Percentiles rank a stretch among this genome's conserved stretches.
These are phyloP conservation scores for Corbicula japonica DNA, from an alignment of 2,888 invertebrate genomes.

Conservation along the genomic window DNA sequence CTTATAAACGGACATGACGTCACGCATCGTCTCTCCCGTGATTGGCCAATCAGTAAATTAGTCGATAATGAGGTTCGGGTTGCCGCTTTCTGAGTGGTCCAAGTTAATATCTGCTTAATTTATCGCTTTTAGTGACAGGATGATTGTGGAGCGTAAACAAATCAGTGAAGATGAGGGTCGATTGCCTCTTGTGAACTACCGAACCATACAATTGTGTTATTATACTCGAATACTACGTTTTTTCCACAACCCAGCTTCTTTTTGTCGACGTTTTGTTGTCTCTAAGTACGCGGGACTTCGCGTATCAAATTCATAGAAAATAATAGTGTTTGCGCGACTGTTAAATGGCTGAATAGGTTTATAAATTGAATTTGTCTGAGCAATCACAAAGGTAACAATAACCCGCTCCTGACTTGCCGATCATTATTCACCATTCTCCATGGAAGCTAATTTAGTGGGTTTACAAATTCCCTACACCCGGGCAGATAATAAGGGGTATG, in stretches of 20 bases:
- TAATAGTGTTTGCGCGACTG: slow-evolving; percentile 58
- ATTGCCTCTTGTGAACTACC: slow-evolving; percentile 44
- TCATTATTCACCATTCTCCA: slow-evolving; percentile 43
- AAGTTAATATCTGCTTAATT: slow-evolving; percentile 67
- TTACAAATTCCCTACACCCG: slow-evolving; percentile 43
- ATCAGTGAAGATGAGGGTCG: slow-evolving; percentile 52
- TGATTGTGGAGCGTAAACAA: slow-evolving; percentile 60
- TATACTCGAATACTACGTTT: slow-evolving; percentile 53
- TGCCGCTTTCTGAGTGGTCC: slow-evolving; percentile 62
- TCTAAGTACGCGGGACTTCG: slow-evolving; percentile 39
- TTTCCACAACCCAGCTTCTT: slow-evolving; percentile 40
- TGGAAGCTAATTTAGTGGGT: slow-evolving; percentile 49
- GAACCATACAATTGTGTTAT: slow-evolving; percentile 57
- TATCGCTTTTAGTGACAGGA: slow-evolving; percentile 65
- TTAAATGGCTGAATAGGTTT: slow-evolving; percentile 57
- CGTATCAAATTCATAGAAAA: slow-evolving; percentile 57
- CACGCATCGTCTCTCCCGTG: slow-evolving; percentile 46
- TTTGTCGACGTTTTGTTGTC: slow-evolving; percentile 51
- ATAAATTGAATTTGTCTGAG: slow-evolving; percentile 68
- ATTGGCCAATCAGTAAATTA: slow-evolving; percentile 71
- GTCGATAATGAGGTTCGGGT: slow-evolving; percentile 72
- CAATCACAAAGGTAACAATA: slow-evolving; percentile 51
- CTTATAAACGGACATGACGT: slow-evolving; percentile 71
- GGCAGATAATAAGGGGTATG: slow-evolving; percentile 32
- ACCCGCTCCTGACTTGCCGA: slow-evolving; percentile 44